Evolutionary conservation across 1,140 invertebrate genomes (phyloP).

Genomic region (Ips nitidus): DNA sequence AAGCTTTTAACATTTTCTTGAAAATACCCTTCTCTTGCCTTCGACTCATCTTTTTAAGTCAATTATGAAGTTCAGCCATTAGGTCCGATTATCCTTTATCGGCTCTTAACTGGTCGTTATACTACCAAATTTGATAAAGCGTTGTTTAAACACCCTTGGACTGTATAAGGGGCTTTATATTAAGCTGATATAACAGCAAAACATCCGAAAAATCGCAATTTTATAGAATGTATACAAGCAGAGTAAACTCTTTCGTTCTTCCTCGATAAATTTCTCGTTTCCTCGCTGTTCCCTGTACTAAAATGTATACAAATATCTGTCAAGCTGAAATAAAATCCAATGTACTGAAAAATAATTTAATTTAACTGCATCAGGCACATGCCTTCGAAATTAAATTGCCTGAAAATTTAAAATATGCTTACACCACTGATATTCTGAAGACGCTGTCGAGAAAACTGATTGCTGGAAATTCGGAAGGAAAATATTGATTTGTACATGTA

Average conservation of each 20-base stretch:
- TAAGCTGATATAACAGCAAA: background rate
- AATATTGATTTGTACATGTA: too few species aligned
- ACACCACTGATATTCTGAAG: background rate
- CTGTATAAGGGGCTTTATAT: background rate
- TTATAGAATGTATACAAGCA: background rate
- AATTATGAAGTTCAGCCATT: conserved; percentile 19
- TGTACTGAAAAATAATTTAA: conserved; percentile 7
- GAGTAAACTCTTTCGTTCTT: background rate
- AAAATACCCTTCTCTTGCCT: conserved; percentile 5
- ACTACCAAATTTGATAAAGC: background rate
- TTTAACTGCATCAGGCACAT: conserved; percentile 4
- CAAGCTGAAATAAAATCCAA: conserved; percentile 3
- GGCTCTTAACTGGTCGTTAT: conserved; percentile 2
- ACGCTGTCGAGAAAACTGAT: background rate
- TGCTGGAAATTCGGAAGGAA: background rate
- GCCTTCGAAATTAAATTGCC: conserved; percentile 1
- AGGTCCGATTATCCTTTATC: conserved; percentile 10
- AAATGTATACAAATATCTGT: conserved; percentile 1
- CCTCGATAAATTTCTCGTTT: background rate
- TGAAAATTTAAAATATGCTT: conserved; percentile 4
- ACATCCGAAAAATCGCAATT: background rate
- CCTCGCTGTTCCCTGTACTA: background rate
- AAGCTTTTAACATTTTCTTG: conserved; percentile 9
- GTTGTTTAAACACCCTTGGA: background rate
- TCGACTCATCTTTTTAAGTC: conserved; percentile 21